Percentiles rank a stretch among this genome's conserved stretches.
phyloP scores from a whole-genome alignment of 2,888 invertebrate species.

The Pachymerium ferrugineum region DNA sequence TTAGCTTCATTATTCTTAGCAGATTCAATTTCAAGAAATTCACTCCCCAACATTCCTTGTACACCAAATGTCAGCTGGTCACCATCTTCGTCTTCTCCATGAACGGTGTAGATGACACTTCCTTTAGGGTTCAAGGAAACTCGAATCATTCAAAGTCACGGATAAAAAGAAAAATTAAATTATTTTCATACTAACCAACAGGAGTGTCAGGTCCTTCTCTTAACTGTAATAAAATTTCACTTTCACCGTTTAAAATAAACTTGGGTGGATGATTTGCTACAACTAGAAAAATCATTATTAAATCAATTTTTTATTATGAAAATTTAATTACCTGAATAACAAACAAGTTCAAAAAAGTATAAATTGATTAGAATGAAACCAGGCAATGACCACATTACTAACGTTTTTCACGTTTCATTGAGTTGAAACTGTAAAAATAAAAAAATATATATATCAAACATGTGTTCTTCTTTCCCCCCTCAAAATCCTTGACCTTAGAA shows the following conservation, averaged over 20 bases:
- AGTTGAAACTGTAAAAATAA: not conserved
- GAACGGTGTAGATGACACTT: slow-evolving; percentile 71
- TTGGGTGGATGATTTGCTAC: slow-evolving; percentile 69
- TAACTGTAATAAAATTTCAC: slow-evolving; percentile 81
- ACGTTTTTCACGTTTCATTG: not conserved
- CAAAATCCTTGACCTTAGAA: not conserved
- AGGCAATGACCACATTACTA: not conserved
- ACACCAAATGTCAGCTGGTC: slow-evolving; percentile 77
- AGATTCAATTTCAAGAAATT: slow-evolving; percentile 77
- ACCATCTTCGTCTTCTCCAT: slow-evolving; percentile 78
- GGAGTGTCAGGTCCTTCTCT: slow-evolving; percentile 83
- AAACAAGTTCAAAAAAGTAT: not conserved
- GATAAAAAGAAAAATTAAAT: not conserved
- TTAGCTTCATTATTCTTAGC: slow-evolving; percentile 75
- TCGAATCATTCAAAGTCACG: not conserved
- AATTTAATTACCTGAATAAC: not conserved
- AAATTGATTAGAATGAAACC: not conserved
- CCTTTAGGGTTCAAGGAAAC: slow-evolving; percentile 53
- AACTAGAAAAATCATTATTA: slow-evolving; percentile 14
- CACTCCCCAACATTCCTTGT: slow-evolving; percentile 65
- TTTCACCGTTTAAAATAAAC: slow-evolving; percentile 73
- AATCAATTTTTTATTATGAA: not conserved
- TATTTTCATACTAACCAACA: slow-evolving; percentile 53
- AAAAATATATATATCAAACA: not conserved
- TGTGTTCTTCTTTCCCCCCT: not conserved